These are phyloP conservation scores for Coracopsis vasa DNA, from an alignment of 2,113 vertebrate genomes.

Conservation along the genomic window DNA sequence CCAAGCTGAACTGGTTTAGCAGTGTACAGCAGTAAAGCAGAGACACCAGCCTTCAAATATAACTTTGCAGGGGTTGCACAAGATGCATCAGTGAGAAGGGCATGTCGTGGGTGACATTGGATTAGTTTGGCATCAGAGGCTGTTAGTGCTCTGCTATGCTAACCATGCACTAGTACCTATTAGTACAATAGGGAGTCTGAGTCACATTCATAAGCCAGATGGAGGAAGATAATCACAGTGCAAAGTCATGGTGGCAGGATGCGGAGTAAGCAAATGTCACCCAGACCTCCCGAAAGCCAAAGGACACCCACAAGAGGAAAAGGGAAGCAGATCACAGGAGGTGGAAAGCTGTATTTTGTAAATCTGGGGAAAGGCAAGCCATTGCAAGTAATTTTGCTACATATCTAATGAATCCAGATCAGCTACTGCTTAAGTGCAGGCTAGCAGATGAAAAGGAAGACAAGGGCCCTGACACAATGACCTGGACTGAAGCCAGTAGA, in stretches of 20 bases:
- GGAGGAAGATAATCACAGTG: neutral
- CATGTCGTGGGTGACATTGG: neutral
- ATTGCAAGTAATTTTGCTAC: neutral
- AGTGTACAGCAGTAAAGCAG: neutral
- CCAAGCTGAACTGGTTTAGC: neutral
- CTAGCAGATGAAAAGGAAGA: neutral
- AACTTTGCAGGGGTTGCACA: neutral
- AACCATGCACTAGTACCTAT: rapidly evolving
- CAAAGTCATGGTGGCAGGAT: neutral
- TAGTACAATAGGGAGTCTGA: neutral
- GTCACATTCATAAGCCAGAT: neutral
- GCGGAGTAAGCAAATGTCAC: neutral
- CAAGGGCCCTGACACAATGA: neutral
- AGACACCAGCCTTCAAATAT: neutral
- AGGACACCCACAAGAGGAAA: neutral
- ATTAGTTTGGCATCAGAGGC: neutral
- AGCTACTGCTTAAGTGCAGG: neutral
- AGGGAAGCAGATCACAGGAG: neutral
- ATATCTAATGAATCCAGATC: neutral
- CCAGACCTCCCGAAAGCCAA: neutral
- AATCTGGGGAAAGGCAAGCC: neutral
- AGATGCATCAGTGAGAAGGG: neutral
- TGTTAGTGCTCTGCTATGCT: neutral
- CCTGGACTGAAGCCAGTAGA: neutral
- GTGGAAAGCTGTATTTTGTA: neutral